phyloP scores from a whole-genome alignment of 1,140 invertebrate genomes.

The Xylocopa sonorina region DNA sequence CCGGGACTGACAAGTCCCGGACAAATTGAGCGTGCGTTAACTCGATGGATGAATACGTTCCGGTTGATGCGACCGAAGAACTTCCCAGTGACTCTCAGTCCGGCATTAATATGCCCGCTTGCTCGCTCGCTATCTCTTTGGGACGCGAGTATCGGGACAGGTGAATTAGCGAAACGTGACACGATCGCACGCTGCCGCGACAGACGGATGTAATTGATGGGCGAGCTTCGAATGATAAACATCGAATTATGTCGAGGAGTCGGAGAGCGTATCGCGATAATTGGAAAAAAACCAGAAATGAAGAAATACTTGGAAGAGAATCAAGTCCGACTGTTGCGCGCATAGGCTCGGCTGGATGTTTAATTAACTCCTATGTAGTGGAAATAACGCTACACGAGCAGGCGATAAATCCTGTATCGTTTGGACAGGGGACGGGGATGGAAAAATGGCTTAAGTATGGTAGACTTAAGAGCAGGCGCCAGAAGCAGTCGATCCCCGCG shows the following conservation, averaged over 20 bases:
- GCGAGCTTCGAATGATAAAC: neutral
- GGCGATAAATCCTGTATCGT: conserved; percentile 51
- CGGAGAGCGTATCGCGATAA: neutral
- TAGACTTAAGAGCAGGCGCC: conserved; percentile 14
- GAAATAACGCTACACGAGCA: conserved; percentile 48
- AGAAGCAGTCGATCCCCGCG: conserved; percentile 35
- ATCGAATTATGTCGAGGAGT: neutral
- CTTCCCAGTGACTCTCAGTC: conserved; percentile 64
- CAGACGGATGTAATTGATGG: neutral
- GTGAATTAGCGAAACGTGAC: conserved; percentile 2
- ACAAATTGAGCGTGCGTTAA: conserved; percentile 69
- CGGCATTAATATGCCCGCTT: conserved; percentile 38
- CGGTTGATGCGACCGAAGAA: conserved; percentile 54
- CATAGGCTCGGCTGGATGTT: conserved; percentile 18
- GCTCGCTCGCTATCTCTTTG: neutral
- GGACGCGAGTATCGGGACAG: neutral
- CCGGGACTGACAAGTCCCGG: conserved; percentile 58
- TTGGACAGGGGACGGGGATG: conserved; percentile 30
- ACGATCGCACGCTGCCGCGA: neutral
- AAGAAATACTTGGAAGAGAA: neutral
- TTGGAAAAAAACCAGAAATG: neutral
- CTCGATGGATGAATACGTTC: conserved; percentile 69
- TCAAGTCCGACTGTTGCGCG: no score
- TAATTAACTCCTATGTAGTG: conserved; percentile 33
- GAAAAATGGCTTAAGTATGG: conserved; percentile 41